phyloP scores from a whole-genome alignment of 2,797 vertebrate species.

The Chiloscyllium punctatum region DNA sequence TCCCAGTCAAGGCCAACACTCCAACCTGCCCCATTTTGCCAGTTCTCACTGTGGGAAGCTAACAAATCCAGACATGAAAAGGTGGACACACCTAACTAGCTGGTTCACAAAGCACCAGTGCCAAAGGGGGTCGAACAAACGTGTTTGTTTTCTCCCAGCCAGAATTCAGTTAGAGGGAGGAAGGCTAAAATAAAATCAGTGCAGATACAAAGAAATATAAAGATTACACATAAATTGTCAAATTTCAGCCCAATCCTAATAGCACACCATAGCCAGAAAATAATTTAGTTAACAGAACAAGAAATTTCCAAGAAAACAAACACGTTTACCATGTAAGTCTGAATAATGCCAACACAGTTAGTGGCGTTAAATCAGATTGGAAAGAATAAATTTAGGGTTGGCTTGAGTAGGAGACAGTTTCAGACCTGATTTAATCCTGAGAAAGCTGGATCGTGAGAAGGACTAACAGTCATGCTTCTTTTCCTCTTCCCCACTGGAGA shows the following conservation, averaged over 20 bases:
- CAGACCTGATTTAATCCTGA: slow-evolving; percentile 99
- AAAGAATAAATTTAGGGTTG: slow-evolving; percentile 68
- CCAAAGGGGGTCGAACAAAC: background rate
- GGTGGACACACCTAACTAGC: background rate
- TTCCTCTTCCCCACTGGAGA: slow-evolving; percentile 99
- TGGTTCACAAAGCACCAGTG: slow-evolving; percentile 9
- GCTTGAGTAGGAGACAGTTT: slow-evolving; percentile 90
- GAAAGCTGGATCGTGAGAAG: slow-evolving; percentile 99
- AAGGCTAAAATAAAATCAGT: slow-evolving; percentile 7
- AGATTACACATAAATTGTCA: slow-evolving; percentile 8
- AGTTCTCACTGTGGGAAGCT: background rate
- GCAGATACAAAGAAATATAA: slow-evolving; percentile 25
- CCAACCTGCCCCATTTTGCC: slow-evolving; percentile 25
- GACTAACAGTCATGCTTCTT: slow-evolving; percentile 99
- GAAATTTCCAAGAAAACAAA: slow-evolving; percentile 36
- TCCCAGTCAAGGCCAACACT: slow-evolving; percentile 24
- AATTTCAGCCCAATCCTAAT: slow-evolving; percentile 13
- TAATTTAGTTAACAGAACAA: slow-evolving; percentile 21
- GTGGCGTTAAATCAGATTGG: slow-evolving; percentile 65
- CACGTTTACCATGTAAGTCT: slow-evolving; percentile 85
- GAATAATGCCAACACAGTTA: slow-evolving; percentile 82
- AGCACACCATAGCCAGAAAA: slow-evolving; percentile 23
- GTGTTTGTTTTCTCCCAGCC: slow-evolving; percentile 4
- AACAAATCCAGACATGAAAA: slow-evolving; percentile 20
- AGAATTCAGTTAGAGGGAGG: slow-evolving; percentile 16